Evolutionary conservation across 2,797 vertebrate genomes (phyloP), one percentile per base, ranked within the genome.

Genomic region (Cyprinella venusta): DNA sequence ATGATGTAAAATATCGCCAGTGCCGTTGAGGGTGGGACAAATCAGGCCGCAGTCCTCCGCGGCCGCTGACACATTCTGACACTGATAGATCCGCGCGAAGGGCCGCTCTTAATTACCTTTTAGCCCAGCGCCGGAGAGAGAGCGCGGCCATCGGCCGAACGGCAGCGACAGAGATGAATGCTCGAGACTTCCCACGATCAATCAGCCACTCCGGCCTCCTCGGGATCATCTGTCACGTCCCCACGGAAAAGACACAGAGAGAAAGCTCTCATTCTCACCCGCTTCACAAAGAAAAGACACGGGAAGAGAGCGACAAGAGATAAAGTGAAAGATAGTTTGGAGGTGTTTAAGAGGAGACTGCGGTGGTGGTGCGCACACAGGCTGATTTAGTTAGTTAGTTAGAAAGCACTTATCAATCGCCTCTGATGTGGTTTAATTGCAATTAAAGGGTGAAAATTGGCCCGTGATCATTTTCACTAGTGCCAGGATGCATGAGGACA

Each of bases 361-460:
- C 0, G 24, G 48, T 56, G 24, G 18, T 15, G 19, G 21, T 2
- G 30, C 2, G n/a, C 12, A 9, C 42, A 50, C 42, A 48, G 19
- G 30, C 50, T 64, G 54, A 76, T 7, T 82, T 45, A 75, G 75
- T 56, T 48, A 15, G 30, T 33, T 33, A 33, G 30, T 33, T 63
- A 75, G 45, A 8, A 33, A 50, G 56, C 61, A 21, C 65, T 13
- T 91, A 94, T 95, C 87, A 93, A 95, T 94, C 93, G 90, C 93
- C 94, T 93, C 89, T 89, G 88, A 90, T 91, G 90, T 84, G 84
- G 89, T 91, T 85, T 94, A 91, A 94, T 94, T 93, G 93, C 92
- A 93, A 95, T 95, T 95, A 94, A 91, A 92, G 89, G 88, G 87
- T 92, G 91, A 89, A 91, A 88, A 91, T 89, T 91, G 89, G 50